These are phyloP conservation scores for Therioaphis trifolii DNA, from an alignment of 2,888 invertebrate species.

Conservation along the genomic window DNA sequence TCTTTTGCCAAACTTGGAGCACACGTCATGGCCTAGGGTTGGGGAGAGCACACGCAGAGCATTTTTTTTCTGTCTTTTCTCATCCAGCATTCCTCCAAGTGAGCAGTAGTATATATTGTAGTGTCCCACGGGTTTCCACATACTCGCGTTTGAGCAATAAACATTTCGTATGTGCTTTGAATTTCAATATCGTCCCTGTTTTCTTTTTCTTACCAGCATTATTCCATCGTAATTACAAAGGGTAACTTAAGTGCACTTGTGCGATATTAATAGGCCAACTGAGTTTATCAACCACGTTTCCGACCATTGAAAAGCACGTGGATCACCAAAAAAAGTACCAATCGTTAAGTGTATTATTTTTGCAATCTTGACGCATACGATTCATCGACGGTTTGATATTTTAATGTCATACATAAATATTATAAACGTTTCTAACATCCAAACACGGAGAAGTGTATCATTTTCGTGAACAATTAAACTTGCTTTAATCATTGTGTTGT, in stretches of 20 bases:
- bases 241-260: slow-evolving; percentile 38
- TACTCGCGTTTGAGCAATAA: slow-evolving; percentile 46
- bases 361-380: too few relatives aligned
- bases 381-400: too few relatives aligned
- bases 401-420: too few relatives aligned
- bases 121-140: slow-evolving; percentile 37
- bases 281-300: slow-evolving; percentile 16
- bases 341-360: neutral
- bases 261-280: slow-evolving; percentile 25
- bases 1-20: slow-evolving; percentile 21
- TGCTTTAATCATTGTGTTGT: too few relatives aligned
- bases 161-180: slow-evolving; percentile 53
- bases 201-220: neutral
- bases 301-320: neutral
- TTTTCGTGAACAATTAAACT: too few relatives aligned
- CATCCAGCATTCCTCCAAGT: slow-evolving; percentile 30
- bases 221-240: slow-evolving; percentile 28
- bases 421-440: too few relatives aligned
- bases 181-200: slow-evolving; percentile 34
- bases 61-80: slow-evolving; percentile 23
- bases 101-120: slow-evolving; percentile 18
- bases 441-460: too few relatives aligned
- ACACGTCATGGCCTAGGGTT: slow-evolving; percentile 4
- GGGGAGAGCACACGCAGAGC: neutral
- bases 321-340: neutral